Base-by-base conservation (phyloP, 2,888 invertebrate species). In the Troides aeacus region DNA sequence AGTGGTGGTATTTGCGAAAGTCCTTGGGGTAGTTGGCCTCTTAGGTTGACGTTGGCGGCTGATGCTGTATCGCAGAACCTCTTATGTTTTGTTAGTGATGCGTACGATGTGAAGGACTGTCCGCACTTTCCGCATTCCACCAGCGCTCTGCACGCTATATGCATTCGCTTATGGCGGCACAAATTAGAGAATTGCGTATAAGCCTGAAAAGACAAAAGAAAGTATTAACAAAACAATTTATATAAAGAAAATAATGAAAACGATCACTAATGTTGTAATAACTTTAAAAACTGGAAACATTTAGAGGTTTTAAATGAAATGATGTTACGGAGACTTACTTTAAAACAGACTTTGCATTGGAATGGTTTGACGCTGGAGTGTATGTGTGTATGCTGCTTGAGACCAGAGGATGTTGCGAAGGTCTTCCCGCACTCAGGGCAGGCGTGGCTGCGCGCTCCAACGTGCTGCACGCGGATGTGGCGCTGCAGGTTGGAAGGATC, bases 121-220 rank as follows among this genome's bases (percentile, higher is more conserved):
- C 96, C 96, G 84, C 99, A 99, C 94, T 98, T 98, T 80, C 94
- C 95, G 91, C 99, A 99, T 93, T 98, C 98, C 82, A 97, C 97
- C 84, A 97, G 96, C 89, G 96, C 96, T 79, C 98, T 96, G 87
- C 99, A 99, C 84, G 97, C 97, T 68, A 97, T 96, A 94, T 99
- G 99, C 98, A 99, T 99, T 70, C 99, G 97, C 85, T 98, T 99
- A 93, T 99, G 99, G n/a, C 99, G 96, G 85, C 99, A 99, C 82
- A 99, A 94, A 88, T 99, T 99, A 57, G 99, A 99, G 90, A 99
- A 99, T 93, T 99, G 99, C 4, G 99, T 99, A 93, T 99, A 99
- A 15, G 98, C 96, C 95, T 95, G 93, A 36, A 94, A 94, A 74
- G 68, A 53, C 6, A 53, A 39, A 69, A 66, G 18, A 21, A 23